Evolutionary conservation across 2,888 invertebrate species (phyloP).

Genomic region (Drosophila bunnanda): DNA sequence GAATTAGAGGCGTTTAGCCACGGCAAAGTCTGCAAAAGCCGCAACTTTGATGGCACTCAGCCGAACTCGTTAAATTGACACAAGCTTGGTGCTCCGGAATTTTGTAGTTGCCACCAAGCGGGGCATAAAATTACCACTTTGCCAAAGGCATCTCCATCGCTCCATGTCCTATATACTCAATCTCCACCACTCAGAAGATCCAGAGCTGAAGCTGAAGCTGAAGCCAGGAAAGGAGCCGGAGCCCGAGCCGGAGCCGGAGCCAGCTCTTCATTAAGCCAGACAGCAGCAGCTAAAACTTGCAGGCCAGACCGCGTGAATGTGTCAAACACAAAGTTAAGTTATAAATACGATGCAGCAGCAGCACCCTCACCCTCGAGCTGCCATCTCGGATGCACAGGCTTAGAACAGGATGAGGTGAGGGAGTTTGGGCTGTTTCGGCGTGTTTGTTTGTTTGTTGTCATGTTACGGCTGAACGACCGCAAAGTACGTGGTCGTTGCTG

Average conservation of each 20-base stretch:
- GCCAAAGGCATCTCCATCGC: slow-evolving; percentile 49
- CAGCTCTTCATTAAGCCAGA: slow-evolving; percentile 49
- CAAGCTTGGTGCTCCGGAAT: slow-evolving; percentile 37
- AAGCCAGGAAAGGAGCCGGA: background rate
- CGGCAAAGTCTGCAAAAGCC: slow-evolving; percentile 41
- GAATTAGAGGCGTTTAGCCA: slow-evolving; percentile 61
- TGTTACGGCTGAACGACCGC: slow-evolving; percentile 82
- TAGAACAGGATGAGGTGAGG: slow-evolving; percentile 8
- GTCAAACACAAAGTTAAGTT: slow-evolving; percentile 79
- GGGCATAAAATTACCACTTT: slow-evolving; percentile 78
- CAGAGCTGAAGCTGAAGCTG: background rate
- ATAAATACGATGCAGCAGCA: slow-evolving; percentile 70
- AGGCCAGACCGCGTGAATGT: slow-evolving; percentile 66
- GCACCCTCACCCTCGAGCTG: background rate
- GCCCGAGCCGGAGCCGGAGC: background rate
- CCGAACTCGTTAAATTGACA: slow-evolving; percentile 55
- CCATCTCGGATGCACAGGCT: slow-evolving; percentile 20
- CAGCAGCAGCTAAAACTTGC: slow-evolving; percentile 43
- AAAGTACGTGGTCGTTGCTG: slow-evolving; percentile 78
- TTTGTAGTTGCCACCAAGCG: slow-evolving; percentile 55
- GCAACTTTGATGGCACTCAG: slow-evolving; percentile 53
- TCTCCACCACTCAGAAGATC: slow-evolving; percentile 14
- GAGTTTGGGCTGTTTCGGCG: slow-evolving; percentile 11
- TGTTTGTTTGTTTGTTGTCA: slow-evolving; percentile 76
- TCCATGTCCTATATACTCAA: slow-evolving; percentile 23